Base-by-base conservation (phyloP, 2,797 vertebrate species). In the Sebastes cheni region DNA sequence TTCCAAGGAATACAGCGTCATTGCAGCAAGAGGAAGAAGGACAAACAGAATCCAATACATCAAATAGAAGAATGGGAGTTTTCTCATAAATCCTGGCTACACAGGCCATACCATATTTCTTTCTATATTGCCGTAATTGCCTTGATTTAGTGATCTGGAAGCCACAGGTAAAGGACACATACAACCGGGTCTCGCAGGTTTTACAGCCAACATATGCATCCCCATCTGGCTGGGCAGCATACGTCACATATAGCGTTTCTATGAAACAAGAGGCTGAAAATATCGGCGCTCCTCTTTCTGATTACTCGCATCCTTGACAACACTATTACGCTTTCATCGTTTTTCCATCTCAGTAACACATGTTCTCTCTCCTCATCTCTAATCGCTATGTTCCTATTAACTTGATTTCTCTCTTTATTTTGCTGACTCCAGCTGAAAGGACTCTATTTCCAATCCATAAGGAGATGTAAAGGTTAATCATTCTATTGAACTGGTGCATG, bases 121-220 rank as follows among this genome's bases (percentile, higher is more conserved):
- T 22, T 29, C 67, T 60, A 22, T 61, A 13, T 34, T 32, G 65
- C 67, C 58, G 66, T 62, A 78, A 86, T 65, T 72, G 39, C 67
- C 65, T 30, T 83, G 79, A 88, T 87, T 80, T 81, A 85, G 68
- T 72, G 67, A 79, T 39, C 5, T 20, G 16, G 34, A 78, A 59
- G 68, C 64, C 75, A 84, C 81, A 84, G 79, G 87, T 88, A 89
- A 81, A 86, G 80, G 77, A 50, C 68, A 67, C 62, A 55, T 68
- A 87, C 82, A 80, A 29, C 74, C 59, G 55, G 73, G 70, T 75
- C 36, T 67, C 27, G 12, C 75, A 75, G 79, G 55, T 79, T 91
- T 89, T 79, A 91, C 60, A 76, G 76, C 79, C 68, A 82, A 83
- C 90, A 91, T 88, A 86, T 91, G 82, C 81, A 79, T 86, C 77